These are phyloP conservation scores for Lutjanus erythropterus DNA, from an alignment of 2,113 vertebrate species.

Conservation along the genomic window DNA sequence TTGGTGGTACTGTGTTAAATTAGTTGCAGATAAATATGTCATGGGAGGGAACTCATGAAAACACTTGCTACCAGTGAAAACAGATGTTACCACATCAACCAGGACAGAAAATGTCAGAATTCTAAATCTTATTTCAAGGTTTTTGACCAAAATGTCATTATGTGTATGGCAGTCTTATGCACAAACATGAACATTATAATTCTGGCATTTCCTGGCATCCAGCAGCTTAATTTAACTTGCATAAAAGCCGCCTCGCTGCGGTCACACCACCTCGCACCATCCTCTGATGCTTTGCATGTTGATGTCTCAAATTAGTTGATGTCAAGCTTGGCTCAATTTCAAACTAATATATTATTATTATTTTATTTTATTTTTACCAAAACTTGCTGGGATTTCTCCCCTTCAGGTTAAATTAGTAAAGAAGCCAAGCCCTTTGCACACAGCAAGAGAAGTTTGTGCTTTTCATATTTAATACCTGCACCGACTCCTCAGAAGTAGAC, in stretches of 20 bases:
- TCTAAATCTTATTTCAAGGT: not conserved
- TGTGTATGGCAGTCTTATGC: not conserved
- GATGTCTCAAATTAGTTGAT: not conserved
- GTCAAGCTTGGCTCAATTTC: slow-evolving; percentile 1
- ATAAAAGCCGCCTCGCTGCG: not conserved
- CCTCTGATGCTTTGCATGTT: not conserved
- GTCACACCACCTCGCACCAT: not conserved
- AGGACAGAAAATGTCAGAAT: not conserved
- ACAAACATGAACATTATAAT: not conserved
- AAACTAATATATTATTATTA: not conserved
- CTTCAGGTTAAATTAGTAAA: slow-evolving; percentile 2
- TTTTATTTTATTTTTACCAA: not conserved
- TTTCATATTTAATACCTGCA: slow-evolving; percentile 14
- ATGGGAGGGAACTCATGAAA: too few species aligned
- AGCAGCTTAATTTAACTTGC: not conserved
- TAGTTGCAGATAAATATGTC: too few species aligned
- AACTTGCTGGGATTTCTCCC: not conserved
- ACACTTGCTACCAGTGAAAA: too few species aligned
- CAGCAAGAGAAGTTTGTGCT: not conserved
- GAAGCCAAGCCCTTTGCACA: too few species aligned
- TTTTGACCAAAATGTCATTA: not conserved
- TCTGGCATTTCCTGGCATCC: not conserved
- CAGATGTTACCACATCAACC: too few species aligned
- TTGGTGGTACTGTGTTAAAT: too few species aligned
- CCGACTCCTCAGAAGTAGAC: not conserved